Percentiles rank a stretch among this genome's conserved stretches.
phyloP scores from a whole-genome alignment of 2,113 vertebrate genomes.

The Mirounga angustirostris region DNA sequence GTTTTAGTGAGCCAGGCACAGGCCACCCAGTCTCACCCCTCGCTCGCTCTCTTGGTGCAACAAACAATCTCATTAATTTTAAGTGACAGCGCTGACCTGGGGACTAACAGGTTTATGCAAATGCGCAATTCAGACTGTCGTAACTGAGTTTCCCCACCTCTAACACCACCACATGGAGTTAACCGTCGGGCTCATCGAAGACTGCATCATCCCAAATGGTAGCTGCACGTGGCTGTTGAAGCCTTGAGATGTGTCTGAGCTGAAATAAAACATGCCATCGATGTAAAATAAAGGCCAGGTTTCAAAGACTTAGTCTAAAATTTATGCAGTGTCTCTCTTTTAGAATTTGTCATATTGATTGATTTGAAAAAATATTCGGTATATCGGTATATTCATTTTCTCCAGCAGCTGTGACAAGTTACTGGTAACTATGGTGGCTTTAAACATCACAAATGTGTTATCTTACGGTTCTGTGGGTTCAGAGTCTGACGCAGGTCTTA shows the following conservation, averaged over 20 bases:
- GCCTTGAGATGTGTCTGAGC: not conserved
- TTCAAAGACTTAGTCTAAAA: not conserved
- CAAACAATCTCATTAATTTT: not conserved
- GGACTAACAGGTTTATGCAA: not conserved
- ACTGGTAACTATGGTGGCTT: not conserved
- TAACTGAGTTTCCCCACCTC: not conserved
- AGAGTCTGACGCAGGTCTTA: not conserved
- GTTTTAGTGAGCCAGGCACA: no score
- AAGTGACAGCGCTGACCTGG: not conserved
- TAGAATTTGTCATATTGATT: slow-evolving; percentile 31
- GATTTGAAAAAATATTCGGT: slow-evolving; percentile 41
- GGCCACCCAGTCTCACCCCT: rapidly evolving
- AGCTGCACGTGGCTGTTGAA: not conserved
- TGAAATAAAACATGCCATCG: not conserved
- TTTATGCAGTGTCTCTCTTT: not conserved
- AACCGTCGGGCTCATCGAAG: not conserved
- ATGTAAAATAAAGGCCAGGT: not conserved
- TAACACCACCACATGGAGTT: not conserved
- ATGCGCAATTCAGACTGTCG: no score
- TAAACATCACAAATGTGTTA: not conserved
- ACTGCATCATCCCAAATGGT: rapidly evolving
- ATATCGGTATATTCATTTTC: not conserved
- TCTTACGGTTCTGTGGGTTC: not conserved
- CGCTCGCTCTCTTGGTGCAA: rapidly evolving
- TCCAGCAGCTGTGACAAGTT: slow-evolving; percentile 2